These are phyloP conservation scores for Pissodes strobi DNA, from an alignment of 1,140 invertebrate genomes.

Conservation along the genomic window DNA sequence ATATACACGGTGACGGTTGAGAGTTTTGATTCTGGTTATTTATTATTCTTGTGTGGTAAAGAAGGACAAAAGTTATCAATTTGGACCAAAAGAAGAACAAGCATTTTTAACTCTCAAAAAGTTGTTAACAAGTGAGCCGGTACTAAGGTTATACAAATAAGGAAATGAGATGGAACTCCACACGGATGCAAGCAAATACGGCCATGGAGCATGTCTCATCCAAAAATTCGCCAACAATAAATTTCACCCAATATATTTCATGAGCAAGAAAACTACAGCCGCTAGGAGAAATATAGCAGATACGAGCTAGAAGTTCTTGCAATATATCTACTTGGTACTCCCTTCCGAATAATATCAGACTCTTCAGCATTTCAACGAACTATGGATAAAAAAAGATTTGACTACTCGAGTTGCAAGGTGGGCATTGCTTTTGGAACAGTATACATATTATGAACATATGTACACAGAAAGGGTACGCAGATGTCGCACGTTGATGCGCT, in stretches of 20 bases:
- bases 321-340: conserved; percentile 56
- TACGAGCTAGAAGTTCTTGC: conserved; percentile 60
- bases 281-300: conserved; percentile 38
- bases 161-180: conserved; percentile 46
- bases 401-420: conserved; percentile 48
- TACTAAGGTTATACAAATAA: conserved; percentile 42
- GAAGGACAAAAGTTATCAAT: conserved; percentile 28
- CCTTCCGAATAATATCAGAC: conserved; percentile 57
- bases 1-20: too few species aligned
- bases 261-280: conserved; percentile 46
- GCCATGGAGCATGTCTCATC: too few species aligned
- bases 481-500: too few species aligned
- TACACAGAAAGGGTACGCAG: conserved; percentile 50
- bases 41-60: too few species aligned
- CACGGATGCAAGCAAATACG: too few species aligned
- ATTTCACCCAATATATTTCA: conserved; percentile 57
- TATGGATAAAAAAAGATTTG: conserved; percentile 38
- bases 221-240: conserved; percentile 43
- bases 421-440: conserved; percentile 50
- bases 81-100: conserved; percentile 15
- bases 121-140: conserved; percentile 42
- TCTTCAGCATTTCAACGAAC: conserved; percentile 49
- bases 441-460: too few species aligned
- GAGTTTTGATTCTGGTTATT: too few species aligned
- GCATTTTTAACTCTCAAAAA: conserved; percentile 38